Evolutionary conservation across 1,140 invertebrate genomes (phyloP), one percentile per base, ranked within the genome.

Genomic region (Brachionus manjavacas): DNA sequence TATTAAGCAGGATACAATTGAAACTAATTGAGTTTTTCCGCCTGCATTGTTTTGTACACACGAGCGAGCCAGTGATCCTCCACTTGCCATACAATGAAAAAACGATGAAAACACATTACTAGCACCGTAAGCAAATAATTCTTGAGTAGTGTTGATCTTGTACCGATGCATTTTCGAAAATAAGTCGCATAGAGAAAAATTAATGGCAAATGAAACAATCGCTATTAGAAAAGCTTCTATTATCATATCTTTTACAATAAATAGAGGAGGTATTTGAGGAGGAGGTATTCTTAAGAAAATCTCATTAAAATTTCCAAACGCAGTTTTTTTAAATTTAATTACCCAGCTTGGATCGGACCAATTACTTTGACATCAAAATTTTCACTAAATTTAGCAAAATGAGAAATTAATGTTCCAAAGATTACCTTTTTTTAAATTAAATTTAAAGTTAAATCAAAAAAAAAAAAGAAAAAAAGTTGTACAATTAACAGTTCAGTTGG

Each of bases 41-140:
- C 91, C 91, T 14, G 89, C 87, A 7, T 87, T 88, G 84, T 90
- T 89, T 86, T 89, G 91, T 25, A 90, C 90, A 83, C 88, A 88
- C 86, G 88, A 91, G 80, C 89, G 88, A 46, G 89, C 91, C 85
- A 92, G 87, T 11, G 91, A 91, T 12, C 91, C 91, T 20, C 91
- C 89, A 68, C 88, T 89, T 9, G 91, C 90, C 84, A 91, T 92
- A 76, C 91, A 91, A 23, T 88, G 88, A 87, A 91, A 91, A 84
- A 91, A 88, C 3, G 91, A 91, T 35, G 89, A 87, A 28, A 91
- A 78, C 4, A 91, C 83, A 84, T 91, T 91, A 23, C 87, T 88
- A 9, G 89, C 84, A 23, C 91, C 91, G 85, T 91, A 88, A 11
- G 91, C 92, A 66, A 91, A 86, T 81, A 92, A 86, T 86, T 92